These are phyloP conservation scores for Epinephelus moara DNA, from an alignment of 2,113 vertebrate species.

Conservation along the genomic window DNA sequence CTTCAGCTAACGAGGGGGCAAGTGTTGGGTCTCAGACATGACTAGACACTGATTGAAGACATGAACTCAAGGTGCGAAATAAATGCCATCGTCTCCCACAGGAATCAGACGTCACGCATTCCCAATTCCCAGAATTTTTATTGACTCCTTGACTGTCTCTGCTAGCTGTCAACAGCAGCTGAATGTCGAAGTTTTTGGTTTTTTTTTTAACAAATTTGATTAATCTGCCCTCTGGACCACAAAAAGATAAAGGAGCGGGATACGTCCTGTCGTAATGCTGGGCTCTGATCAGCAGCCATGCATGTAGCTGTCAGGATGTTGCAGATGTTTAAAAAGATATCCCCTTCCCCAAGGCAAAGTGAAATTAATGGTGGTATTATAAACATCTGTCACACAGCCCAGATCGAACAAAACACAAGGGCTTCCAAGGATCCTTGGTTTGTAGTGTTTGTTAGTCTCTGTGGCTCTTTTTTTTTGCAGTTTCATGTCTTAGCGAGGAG, in stretches of 20 bases:
- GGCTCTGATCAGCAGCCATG: slow-evolving; percentile 53
- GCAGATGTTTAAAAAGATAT: slow-evolving; percentile 55
- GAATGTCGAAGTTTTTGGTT: background rate
- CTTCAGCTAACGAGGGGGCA: background rate
- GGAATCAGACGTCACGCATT: slow-evolving; percentile 17
- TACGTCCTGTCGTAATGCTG: slow-evolving; percentile 17
- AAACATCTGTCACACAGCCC: slow-evolving; percentile 75
- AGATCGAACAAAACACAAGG: slow-evolving; percentile 50
- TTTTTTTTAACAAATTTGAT: slow-evolving; percentile 12
- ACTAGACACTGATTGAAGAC: background rate
- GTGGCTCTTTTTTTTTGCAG: background rate
- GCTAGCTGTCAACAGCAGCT: slow-evolving; percentile 10
- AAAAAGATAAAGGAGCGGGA: slow-evolving; percentile 26
- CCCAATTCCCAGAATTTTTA: slow-evolving; percentile 10
- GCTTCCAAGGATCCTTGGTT: slow-evolving; percentile 31
- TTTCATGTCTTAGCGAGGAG: background rate
- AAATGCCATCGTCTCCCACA: background rate
- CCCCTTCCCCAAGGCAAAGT: slow-evolving; percentile 57
- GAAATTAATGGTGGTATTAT: slow-evolving; percentile 63
- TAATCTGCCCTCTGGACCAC: slow-evolving; percentile 37
- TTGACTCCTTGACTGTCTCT: slow-evolving; percentile 17
- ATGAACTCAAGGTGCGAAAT: slow-evolving; percentile 4
- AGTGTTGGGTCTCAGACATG: background rate
- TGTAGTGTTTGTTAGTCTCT: background rate
- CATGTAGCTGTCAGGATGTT: slow-evolving; percentile 62